phyloP scores from a whole-genome alignment of 2,113 vertebrate genomes.

The Arothron firmamentum region DNA sequence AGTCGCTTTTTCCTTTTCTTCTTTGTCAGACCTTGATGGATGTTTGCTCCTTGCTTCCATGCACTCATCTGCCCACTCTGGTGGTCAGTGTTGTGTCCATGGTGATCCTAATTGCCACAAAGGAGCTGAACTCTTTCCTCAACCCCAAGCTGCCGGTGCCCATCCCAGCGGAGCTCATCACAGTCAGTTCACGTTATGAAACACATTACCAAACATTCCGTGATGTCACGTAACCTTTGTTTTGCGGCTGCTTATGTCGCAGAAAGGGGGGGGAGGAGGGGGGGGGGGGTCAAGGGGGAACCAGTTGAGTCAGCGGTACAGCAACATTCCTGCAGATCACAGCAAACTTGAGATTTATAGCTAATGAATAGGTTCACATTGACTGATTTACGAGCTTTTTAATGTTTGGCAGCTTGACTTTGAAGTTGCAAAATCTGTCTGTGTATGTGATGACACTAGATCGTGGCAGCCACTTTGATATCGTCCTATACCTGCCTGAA shows the following conservation, averaged over 20 bases:
- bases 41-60: conserved; percentile 77
- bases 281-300: conserved; percentile 46
- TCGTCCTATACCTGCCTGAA: conserved; percentile 76
- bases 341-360: conserved; percentile 39
- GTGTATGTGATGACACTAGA: conserved; percentile 66
- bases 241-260: conserved; percentile 39
- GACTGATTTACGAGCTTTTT: conserved; percentile 27
- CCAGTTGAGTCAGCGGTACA: conserved; percentile 49
- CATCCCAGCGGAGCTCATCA: conserved; percentile 89
- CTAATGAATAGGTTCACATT: conserved; percentile 51
- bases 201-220: conserved; percentile 25
- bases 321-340: conserved; percentile 37
- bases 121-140: conserved; percentile 82
- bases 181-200: conserved; percentile 69
- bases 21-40: conserved; percentile 79
- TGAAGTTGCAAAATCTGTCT: conserved; percentile 1
- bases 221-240: conserved; percentile 22
- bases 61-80: conserved; percentile 80
- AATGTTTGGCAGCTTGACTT: background rate
- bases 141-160: conserved; percentile 79
- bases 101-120: conserved; percentile 78
- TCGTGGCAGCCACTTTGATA: conserved; percentile 84
- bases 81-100: conserved; percentile 81
- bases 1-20: conserved; percentile 3
- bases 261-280: background rate